These are phyloP conservation scores for Zelostemma sp. DNA, from an alignment of 1,140 invertebrate species.

Conservation along the genomic window DNA sequence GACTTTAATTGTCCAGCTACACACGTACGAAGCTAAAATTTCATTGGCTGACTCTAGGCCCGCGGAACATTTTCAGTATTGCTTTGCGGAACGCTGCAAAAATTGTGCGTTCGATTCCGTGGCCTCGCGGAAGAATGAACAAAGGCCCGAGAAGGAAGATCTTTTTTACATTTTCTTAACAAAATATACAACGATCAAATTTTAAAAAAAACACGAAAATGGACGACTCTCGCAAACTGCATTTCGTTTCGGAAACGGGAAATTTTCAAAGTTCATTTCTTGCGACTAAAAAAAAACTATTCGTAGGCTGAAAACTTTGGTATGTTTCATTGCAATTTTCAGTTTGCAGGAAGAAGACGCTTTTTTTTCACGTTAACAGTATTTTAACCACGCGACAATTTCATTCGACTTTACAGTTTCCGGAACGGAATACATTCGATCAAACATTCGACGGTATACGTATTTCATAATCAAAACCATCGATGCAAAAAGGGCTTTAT, in stretches of 20 bases:
- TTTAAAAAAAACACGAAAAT: background rate
- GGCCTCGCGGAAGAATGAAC: constrained; percentile 31
- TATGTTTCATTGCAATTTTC: too few relatives aligned
- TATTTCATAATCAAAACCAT: constrained; percentile 6
- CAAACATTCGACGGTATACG: too few relatives aligned
- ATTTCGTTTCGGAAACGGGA: background rate
- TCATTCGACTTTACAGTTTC: too few relatives aligned
- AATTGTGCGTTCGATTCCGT: constrained; percentile 23
- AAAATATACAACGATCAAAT: background rate
- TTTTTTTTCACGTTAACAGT: too few relatives aligned
- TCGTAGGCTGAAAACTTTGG: too few relatives aligned
- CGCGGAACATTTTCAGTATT: constrained; percentile 7
- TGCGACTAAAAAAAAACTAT: too few relatives aligned
- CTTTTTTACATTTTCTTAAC: background rate
- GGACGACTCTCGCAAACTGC: background rate
- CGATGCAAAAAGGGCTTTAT: constrained; percentile 44
- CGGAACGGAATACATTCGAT: background rate
- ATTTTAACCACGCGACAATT: too few relatives aligned
- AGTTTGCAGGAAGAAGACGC: too few relatives aligned
- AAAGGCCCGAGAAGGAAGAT: constrained; percentile 19
- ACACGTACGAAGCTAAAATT: constrained; percentile 46
- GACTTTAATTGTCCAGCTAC: constrained; percentile 2
- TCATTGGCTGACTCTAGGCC: constrained; percentile 54
- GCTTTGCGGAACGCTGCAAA: background rate
- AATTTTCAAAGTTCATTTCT: too few relatives aligned